These are phyloP conservation scores for Euschistus heros DNA, from an alignment of 1,140 invertebrate species.

Conservation along the genomic window DNA sequence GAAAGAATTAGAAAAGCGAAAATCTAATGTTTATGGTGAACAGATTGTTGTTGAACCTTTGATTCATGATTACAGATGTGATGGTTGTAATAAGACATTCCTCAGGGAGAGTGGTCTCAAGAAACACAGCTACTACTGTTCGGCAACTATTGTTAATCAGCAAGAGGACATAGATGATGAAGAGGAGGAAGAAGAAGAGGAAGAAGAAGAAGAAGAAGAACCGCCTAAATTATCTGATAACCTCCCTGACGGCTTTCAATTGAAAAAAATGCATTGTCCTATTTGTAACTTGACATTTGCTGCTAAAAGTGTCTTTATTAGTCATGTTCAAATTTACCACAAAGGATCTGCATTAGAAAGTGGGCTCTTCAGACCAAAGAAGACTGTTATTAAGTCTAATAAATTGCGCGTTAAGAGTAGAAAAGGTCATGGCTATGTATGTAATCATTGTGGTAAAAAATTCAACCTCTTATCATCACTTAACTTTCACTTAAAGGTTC, in stretches of 20 bases:
- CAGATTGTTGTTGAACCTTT: too few relatives aligned
- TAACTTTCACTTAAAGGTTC: not conserved
- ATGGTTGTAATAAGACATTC: not conserved
- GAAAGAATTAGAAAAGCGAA: not conserved
- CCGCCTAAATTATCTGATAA: not conserved
- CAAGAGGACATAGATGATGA: not conserved
- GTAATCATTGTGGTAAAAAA: constrained; percentile 5
- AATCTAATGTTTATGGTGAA: too few relatives aligned
- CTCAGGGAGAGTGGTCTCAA: not conserved
- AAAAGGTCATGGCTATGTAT: not conserved
- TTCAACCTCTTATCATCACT: not conserved
- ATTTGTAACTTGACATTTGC: constrained; percentile 1
- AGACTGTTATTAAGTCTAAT: not conserved
- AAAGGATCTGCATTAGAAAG: constrained; percentile 4
- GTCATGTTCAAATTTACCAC: constrained; percentile 7
- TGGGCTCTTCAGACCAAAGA: not conserved
- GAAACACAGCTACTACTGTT: not conserved
- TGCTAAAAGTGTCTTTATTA: constrained; percentile 2
- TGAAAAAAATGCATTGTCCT: not conserved
- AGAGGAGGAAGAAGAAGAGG: not conserved
- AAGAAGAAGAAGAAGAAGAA: not conserved
- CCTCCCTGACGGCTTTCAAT: not conserved
- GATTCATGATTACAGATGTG: constrained; percentile 5
- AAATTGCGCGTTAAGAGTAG: not conserved
- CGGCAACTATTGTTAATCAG: not conserved